Conservation (phyloP, 1,140 invertebrate species). For the Papilio machaon region DNA sequence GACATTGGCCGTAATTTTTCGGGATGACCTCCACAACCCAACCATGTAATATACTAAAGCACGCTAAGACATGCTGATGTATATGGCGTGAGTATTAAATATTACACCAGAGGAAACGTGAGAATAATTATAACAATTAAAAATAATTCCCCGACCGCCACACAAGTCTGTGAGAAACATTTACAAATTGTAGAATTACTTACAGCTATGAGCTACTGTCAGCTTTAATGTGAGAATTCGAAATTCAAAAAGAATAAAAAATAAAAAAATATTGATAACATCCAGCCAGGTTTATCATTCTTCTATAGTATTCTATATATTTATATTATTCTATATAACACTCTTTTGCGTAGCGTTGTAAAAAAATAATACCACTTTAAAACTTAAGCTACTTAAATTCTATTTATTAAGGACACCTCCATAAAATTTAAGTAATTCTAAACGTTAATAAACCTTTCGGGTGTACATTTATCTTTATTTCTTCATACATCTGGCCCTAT, state of each 20-base stretch:
- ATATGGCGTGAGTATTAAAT: slow-evolving; percentile 14
- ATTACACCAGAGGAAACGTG: slow-evolving; percentile 21
- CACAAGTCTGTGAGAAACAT: neutral
- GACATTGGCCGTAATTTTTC: slow-evolving; percentile 12
- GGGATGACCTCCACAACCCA: slow-evolving; percentile 13
- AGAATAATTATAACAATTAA: slow-evolving; percentile 31
- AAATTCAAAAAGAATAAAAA: slow-evolving; percentile 9
- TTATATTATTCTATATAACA: no score
- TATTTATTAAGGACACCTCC: no score
- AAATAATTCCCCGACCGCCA: slow-evolving; percentile 9
- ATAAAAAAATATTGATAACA: slow-evolving; percentile 9
- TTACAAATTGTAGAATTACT: slow-evolving; percentile 4
- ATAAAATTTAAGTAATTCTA: neutral
- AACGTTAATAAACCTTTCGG: neutral
- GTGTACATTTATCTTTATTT: neutral
- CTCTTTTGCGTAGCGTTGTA: neutral
- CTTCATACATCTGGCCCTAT: neutral
- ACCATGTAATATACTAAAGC: slow-evolving; percentile 20
- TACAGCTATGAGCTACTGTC: neutral
- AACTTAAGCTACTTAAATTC: no score
- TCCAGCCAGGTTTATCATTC: neutral
- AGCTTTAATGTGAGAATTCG: neutral
- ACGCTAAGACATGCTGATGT: slow-evolving; percentile 18
- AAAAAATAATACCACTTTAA: no score
- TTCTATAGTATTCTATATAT: neutral